Conservation (phyloP, 2,113 vertebrate genomes). For the Oryzias woworae region DNA sequence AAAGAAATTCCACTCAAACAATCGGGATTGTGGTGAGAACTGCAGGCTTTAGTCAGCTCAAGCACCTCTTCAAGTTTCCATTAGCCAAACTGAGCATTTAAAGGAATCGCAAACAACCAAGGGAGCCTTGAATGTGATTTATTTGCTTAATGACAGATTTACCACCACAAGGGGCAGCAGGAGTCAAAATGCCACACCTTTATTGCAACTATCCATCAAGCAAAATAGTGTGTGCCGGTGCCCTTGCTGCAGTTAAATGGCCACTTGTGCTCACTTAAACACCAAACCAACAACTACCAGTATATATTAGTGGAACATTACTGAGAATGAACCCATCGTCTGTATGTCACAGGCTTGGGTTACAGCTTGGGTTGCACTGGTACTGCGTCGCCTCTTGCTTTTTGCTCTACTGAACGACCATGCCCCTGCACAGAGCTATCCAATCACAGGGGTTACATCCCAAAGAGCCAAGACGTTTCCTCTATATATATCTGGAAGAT, state of each 20-base stretch:
- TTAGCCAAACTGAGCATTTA: conserved; percentile 14
- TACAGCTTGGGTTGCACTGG: conserved; percentile 66
- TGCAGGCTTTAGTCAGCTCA: conserved; percentile 1
- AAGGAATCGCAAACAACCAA: neutral
- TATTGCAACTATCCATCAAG: conserved; percentile 36
- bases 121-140: conserved; percentile 20
- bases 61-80: neutral
- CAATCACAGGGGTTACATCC: conserved; percentile 52
- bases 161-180: conserved; percentile 6
- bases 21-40: neutral
- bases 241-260: conserved; percentile 6
- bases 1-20: conserved; percentile 46
- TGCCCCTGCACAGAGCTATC: conserved; percentile 71
- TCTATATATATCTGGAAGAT: conserved; percentile 71
- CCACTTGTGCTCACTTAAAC: conserved; percentile 30
- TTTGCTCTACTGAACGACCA: conserved; percentile 68
- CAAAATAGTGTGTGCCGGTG: conserved; percentile 20
- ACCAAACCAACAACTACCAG: conserved; percentile 28
- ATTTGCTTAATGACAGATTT: conserved; percentile 47
- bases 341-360: conserved; percentile 53
- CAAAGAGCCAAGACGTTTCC: conserved; percentile 37
- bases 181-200: conserved; percentile 47
- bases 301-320: conserved; percentile 56
- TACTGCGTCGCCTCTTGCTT: conserved; percentile 37
- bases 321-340: conserved; percentile 50